Evolutionary conservation across 2,888 invertebrate genomes (phyloP).

Genomic region (Catonia carolina): DNA sequence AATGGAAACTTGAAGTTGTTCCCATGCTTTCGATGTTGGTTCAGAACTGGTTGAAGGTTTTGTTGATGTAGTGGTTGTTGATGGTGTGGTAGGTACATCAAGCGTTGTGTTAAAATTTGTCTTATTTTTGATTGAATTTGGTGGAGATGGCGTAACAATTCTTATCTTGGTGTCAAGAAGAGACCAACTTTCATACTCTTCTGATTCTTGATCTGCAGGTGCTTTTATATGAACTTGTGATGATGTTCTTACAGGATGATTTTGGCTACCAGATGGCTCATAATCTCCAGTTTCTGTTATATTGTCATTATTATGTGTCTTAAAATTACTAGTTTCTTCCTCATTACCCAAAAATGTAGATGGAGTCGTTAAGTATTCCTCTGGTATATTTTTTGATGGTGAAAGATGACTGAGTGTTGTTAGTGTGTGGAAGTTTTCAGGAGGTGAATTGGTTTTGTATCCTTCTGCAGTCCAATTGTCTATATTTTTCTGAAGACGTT

Average conservation of each 20-base stretch:
- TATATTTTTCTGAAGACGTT: constrained; percentile 71
- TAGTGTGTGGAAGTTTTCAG: constrained; percentile 22
- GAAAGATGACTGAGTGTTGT: constrained; percentile 19
- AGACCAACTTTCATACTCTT: constrained; percentile 30
- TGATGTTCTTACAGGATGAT: constrained; percentile 26
- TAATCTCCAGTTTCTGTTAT: constrained; percentile 20
- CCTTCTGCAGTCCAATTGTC: constrained; percentile 79
- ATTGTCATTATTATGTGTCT: neutral
- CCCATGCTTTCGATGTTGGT: constrained; percentile 52
- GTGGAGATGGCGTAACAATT: constrained; percentile 20
- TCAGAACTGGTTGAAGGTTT: constrained; percentile 33
- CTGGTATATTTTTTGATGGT: constrained; percentile 67
- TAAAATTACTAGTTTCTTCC: neutral
- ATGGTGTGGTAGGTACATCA: neutral
- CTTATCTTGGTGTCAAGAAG: constrained; percentile 30
- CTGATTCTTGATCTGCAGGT: constrained; percentile 13
- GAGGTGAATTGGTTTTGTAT: constrained; percentile 39
- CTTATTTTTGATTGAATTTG: neutral
- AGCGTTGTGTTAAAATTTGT: neutral
- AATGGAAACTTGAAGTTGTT: constrained; percentile 60
- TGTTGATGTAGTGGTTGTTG: neutral
- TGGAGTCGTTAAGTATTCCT: constrained; percentile 63
- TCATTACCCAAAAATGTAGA: constrained; percentile 36
- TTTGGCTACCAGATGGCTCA: constrained; percentile 31
- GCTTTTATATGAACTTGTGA: constrained; percentile 22